phyloP scores from a whole-genome alignment of 2,888 invertebrate species.

The Erynnis tages region DNA sequence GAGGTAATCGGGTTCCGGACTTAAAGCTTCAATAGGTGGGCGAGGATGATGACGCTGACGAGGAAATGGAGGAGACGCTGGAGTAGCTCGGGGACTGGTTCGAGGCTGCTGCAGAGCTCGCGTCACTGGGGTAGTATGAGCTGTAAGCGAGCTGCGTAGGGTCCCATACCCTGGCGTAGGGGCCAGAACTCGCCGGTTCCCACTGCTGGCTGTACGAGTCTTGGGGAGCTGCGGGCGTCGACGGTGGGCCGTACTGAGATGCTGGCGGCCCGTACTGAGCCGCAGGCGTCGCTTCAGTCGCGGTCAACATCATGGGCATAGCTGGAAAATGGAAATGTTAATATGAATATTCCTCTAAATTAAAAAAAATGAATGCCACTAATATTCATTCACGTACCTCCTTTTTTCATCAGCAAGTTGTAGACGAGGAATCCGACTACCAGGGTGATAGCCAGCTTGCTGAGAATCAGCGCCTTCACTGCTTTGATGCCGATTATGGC shows the following conservation, averaged over 20 bases:
- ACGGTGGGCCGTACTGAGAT: conserved; percentile 86
- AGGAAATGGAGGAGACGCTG: conserved; percentile 73
- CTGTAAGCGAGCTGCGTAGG: conserved; percentile 86
- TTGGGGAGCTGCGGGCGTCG: conserved; percentile 81
- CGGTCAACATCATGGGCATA: conserved; percentile 87
- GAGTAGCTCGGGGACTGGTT: conserved; percentile 78
- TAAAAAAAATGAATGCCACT: too few species aligned
- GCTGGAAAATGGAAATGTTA: conserved; percentile 64
- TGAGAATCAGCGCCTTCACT: conserved; percentile 90
- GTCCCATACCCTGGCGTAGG: conserved; percentile 90
- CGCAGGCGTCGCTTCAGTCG: conserved; percentile 82
- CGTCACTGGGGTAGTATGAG: conserved; percentile 86
- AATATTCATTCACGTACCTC: conserved; percentile 71
- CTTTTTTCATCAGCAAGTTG: conserved; percentile 88
- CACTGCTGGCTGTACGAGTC: conserved; percentile 88
- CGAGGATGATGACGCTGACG: conserved; percentile 53
- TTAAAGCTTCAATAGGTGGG: conserved; percentile 45
- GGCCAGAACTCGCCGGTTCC: conserved; percentile 87
- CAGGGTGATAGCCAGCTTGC: conserved; percentile 90
- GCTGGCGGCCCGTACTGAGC: conserved; percentile 87
- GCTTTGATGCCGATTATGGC: conserved; percentile 90
- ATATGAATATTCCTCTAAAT: too few species aligned
- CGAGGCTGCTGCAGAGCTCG: conserved; percentile 78
- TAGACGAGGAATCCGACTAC: conserved; percentile 91
- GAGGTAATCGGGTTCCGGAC: conserved; percentile 51